These are phyloP conservation scores for Lates japonicus DNA, from an alignment of 2,797 vertebrate genomes.

Conservation along the genomic window DNA sequence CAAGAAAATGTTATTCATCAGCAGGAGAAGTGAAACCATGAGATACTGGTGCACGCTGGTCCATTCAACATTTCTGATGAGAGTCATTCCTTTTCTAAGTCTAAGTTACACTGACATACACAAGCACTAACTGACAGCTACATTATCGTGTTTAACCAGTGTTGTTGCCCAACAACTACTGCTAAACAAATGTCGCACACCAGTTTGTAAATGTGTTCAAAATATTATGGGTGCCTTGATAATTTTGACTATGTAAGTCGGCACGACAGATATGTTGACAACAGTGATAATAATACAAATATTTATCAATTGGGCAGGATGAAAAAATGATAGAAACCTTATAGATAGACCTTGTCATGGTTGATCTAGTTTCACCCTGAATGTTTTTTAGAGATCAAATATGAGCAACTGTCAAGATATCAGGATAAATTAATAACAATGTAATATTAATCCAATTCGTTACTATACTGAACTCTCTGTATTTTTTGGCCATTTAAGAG, in stretches of 20 bases:
- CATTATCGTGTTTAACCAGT: not conserved
- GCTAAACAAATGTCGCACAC: not conserved
- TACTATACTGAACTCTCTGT: too few relatives aligned
- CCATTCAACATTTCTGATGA: constrained; percentile 61
- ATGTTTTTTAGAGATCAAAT: not conserved
- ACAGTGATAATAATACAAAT: constrained; percentile 30
- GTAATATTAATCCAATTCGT: too few relatives aligned
- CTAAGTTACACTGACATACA: constrained; percentile 45
- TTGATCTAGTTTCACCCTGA: not conserved
- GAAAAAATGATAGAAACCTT: not conserved
- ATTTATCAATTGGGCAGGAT: not conserved
- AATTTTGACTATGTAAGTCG: constrained; percentile 23
- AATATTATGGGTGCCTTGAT: not conserved
- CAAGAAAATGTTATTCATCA: not conserved
- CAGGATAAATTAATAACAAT: too few relatives aligned
- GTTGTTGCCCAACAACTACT: not conserved
- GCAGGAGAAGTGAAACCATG: constrained; percentile 68
- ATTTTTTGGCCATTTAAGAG: not conserved
- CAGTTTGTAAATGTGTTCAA: not conserved
- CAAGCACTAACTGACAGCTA: too few relatives aligned
- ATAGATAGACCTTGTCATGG: not conserved
- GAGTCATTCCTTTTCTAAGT: constrained; percentile 51
- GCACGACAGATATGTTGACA: constrained; percentile 5
- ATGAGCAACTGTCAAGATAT: too few relatives aligned
- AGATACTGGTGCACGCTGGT: not conserved